These are phyloP conservation scores for Ceratoteleas bidentatus DNA, from an alignment of 1,140 invertebrate genomes.

Conservation along the genomic window DNA sequence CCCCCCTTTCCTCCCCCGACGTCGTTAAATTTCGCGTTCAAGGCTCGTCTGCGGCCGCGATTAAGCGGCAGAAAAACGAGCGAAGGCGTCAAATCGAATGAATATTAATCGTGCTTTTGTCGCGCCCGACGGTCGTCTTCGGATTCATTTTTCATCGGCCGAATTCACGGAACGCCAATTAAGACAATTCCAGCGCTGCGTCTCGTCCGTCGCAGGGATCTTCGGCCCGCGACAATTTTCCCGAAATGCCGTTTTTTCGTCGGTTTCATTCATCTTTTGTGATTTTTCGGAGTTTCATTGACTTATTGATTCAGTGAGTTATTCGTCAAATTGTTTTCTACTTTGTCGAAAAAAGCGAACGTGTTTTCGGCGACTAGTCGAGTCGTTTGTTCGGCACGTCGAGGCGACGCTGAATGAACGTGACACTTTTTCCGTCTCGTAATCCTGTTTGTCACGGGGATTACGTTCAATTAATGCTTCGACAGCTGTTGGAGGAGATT, in stretches of 20 bases:
- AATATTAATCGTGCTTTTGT: slow-evolving; percentile 45
- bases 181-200: slow-evolving; percentile 23
- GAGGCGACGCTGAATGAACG: slow-evolving; percentile 11
- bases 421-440: slow-evolving; percentile 22
- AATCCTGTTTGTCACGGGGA: slow-evolving; percentile 58
- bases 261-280: slow-evolving; percentile 9
- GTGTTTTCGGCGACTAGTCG: slow-evolving; percentile 13
- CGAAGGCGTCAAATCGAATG: slow-evolving; percentile 49
- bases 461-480: slow-evolving; percentile 58
- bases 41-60: slow-evolving; percentile 28
- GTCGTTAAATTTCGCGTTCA: slow-evolving; percentile 7
- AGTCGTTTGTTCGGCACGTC: slow-evolving; percentile 12
- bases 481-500: no score
- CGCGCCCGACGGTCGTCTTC: slow-evolving; percentile 13
- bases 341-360: slow-evolving; percentile 5
- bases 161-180: slow-evolving; percentile 39
- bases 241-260: neutral
- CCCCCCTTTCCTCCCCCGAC: no score
- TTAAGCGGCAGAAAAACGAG: slow-evolving; percentile 46
- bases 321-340: slow-evolving; percentile 26
- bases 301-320: no score
- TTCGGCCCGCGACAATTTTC: slow-evolving; percentile 11
- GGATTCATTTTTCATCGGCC: slow-evolving; percentile 18
- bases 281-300: no score
- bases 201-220: no score